These are phyloP conservation scores for Drosophila malerkotliana DNA, from an alignment of 1,140 invertebrate genomes.

Conservation along the genomic window DNA sequence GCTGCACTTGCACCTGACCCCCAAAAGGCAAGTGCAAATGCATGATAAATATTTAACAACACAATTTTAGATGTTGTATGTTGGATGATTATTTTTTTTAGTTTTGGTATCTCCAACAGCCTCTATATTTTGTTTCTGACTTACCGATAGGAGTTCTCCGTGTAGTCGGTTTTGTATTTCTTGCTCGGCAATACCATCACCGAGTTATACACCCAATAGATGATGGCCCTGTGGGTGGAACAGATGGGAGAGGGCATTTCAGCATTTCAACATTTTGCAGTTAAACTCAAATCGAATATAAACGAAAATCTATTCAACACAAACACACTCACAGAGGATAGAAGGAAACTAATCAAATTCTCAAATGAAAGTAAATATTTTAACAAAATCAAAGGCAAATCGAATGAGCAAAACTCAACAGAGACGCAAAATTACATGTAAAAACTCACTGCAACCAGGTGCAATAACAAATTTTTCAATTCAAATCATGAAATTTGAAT, in stretches of 20 bases:
- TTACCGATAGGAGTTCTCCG: constrained; percentile 91
- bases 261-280: constrained; percentile 4
- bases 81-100: constrained; percentile 8
- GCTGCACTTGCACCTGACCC: constrained; percentile 41
- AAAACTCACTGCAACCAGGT: constrained; percentile 26
- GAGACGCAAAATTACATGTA: not conserved
- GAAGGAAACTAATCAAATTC: constrained; percentile 54
- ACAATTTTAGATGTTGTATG: constrained; percentile 25
- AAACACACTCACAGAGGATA: constrained; percentile 5
- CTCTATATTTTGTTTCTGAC: constrained; percentile 19
- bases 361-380: constrained; percentile 61
- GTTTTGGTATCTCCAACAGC: not conserved
- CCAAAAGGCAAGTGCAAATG: constrained; percentile 60
- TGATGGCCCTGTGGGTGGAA: constrained; percentile 88
- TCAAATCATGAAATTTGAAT: not conserved
- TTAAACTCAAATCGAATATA: constrained; percentile 45
- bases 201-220: constrained; percentile 95
- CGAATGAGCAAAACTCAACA: constrained; percentile 19
- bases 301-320: constrained; percentile 29
- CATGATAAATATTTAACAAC: constrained; percentile 72
- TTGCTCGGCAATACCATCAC: constrained; percentile 93
- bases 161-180: constrained; percentile 91
- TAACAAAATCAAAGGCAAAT: constrained; percentile 55
- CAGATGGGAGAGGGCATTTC: not conserved
- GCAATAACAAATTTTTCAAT: constrained; percentile 13